Conservation (phyloP, 2,888 invertebrate genomes). For the Colletes collaris region DNA sequence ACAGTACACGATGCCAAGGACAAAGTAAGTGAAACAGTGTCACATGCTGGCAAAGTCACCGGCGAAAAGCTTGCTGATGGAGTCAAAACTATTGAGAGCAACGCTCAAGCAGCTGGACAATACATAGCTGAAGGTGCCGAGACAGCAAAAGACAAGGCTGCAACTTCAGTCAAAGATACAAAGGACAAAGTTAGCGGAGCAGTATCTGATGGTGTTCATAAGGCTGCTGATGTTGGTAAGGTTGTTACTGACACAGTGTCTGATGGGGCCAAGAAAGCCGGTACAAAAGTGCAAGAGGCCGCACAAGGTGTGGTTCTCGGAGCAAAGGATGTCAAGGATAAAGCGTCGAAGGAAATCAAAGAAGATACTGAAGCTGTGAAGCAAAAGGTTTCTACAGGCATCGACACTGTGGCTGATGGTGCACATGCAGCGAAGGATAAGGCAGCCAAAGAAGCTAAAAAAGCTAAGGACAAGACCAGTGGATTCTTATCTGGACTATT, state of each 20-base stretch:
- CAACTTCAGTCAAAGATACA: slow-evolving; percentile 47
- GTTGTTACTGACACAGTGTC: slow-evolving; percentile 84
- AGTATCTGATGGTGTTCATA: slow-evolving; percentile 73
- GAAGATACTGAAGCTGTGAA: neutral
- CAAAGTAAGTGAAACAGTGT: slow-evolving; percentile 38
- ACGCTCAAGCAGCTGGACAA: neutral
- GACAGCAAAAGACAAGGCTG: slow-evolving; percentile 47
- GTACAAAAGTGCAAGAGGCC: slow-evolving; percentile 6
- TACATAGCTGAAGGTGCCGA: slow-evolving; percentile 48
- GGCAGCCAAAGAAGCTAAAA: slow-evolving; percentile 65
- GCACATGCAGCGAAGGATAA: slow-evolving; percentile 66
- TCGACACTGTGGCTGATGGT: slow-evolving; percentile 66
- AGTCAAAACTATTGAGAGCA: slow-evolving; percentile 37
- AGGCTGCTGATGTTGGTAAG: slow-evolving; percentile 69
- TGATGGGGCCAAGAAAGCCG: slow-evolving; percentile 74
- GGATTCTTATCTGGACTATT: slow-evolving; percentile 75
- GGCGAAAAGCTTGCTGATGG: slow-evolving; percentile 40
- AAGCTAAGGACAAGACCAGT: slow-evolving; percentile 70
- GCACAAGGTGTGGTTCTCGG: neutral
- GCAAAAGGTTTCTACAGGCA: neutral
- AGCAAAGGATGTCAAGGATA: slow-evolving; percentile 44
- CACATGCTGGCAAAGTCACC: neutral
- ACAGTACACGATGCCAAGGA: slow-evolving; percentile 42
- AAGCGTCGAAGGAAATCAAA: slow-evolving; percentile 77
- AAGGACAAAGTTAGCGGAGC: slow-evolving; percentile 52